These are phyloP conservation scores for Hyles euphorbiae DNA, from an alignment of 1,140 invertebrate species.

Conservation along the genomic window DNA sequence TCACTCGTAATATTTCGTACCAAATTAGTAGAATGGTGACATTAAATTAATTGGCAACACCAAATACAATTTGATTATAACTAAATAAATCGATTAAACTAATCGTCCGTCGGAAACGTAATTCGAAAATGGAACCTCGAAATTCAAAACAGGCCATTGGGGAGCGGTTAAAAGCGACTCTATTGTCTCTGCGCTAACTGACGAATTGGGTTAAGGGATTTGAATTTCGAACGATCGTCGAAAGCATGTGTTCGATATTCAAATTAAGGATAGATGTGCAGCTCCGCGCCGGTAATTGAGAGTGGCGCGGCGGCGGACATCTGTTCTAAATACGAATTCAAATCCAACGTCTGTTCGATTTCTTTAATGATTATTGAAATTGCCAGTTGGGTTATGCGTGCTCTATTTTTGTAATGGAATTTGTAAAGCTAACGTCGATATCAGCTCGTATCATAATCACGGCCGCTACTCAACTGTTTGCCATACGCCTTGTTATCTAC, in stretches of 20 bases:
- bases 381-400: slow-evolving; percentile 49
- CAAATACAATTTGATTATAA: slow-evolving; percentile 3
- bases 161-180: slow-evolving; percentile 1
- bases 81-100: slow-evolving; percentile 7
- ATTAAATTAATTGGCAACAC: too few relatives aligned
- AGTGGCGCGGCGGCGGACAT: slow-evolving; percentile 48
- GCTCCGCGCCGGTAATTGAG: slow-evolving; percentile 50
- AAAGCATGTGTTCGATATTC: slow-evolving; percentile 59
- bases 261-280: slow-evolving; percentile 54
- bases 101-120: slow-evolving; percentile 7
- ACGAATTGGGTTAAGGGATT: slow-evolving; percentile 14
- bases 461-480: too few relatives aligned
- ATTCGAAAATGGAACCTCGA: neutral
- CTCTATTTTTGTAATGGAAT: slow-evolving; percentile 55
- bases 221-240: slow-evolving; percentile 25
- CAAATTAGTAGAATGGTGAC: too few relatives aligned
- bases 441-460: too few relatives aligned
- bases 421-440: slow-evolving; percentile 17
- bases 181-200: too few relatives aligned
- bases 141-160: slow-evolving; percentile 3
- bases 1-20: too few relatives aligned
- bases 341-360: slow-evolving; percentile 57
- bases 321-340: slow-evolving; percentile 56
- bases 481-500: too few relatives aligned
- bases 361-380: slow-evolving; percentile 69